Conservation (phyloP, 2,888 invertebrate species). For the Agrotis puta region DNA sequence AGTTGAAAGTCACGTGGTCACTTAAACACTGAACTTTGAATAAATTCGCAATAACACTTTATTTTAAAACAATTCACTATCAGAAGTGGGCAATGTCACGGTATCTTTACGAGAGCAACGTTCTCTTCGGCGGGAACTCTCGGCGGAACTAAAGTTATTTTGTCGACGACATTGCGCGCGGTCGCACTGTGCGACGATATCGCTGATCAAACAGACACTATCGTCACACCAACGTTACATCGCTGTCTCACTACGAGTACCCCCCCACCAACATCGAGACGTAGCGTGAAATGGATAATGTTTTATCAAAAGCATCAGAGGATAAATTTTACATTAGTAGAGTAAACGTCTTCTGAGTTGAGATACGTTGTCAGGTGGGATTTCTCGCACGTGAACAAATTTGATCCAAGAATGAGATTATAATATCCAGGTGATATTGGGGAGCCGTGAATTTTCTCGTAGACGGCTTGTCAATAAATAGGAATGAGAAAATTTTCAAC, state of each 20-base stretch:
- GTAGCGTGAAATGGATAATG: constrained; percentile 61
- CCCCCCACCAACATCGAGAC: neutral
- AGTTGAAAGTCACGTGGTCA: constrained; percentile 41
- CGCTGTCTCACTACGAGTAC: constrained; percentile 63
- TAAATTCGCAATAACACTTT: constrained; percentile 32
- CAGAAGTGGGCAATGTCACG: constrained; percentile 52
- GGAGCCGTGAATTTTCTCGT: constrained; percentile 35
- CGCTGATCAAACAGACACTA: constrained; percentile 63
- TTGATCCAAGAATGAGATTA: constrained; percentile 85
- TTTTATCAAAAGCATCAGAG: constrained; percentile 24
- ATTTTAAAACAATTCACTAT: constrained; percentile 57
- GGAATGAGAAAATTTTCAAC: constrained; percentile 20
- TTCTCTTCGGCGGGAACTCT: constrained; percentile 79
- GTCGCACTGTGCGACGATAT: constrained; percentile 63
- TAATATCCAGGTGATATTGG: constrained; percentile 77
- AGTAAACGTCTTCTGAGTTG: constrained; percentile 68
- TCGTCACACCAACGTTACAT: constrained; percentile 72
- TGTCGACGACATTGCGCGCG: constrained; percentile 78
- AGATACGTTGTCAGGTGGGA: constrained; percentile 81
- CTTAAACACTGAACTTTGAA: constrained; percentile 44
- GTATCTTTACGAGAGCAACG: constrained; percentile 67
- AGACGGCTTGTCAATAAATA: constrained; percentile 47
- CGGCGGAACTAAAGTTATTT: constrained; percentile 86
- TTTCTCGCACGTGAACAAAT: constrained; percentile 86
- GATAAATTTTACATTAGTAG: constrained; percentile 57